Evolutionary conservation across 1,140 invertebrate species (phyloP).

Genomic region (Trichonephila clavata): DNA sequence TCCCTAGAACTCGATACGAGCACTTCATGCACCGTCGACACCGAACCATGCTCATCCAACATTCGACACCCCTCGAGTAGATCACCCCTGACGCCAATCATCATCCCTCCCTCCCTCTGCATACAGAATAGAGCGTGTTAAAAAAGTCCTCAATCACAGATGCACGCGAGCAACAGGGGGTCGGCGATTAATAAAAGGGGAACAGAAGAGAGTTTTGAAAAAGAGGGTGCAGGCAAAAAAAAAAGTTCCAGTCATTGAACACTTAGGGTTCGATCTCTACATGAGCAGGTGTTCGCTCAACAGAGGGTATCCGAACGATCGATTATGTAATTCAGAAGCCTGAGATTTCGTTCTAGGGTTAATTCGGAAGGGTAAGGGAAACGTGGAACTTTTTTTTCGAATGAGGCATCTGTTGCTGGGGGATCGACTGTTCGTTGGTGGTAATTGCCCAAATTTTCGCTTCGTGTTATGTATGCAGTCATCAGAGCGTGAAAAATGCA

Average conservation of each 20-base stretch:
- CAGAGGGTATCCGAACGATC: constrained; percentile 44
- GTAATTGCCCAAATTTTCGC: neutral
- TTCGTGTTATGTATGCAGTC: neutral
- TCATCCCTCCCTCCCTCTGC: neutral
- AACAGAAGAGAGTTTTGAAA: neutral
- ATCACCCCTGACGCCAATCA: neutral
- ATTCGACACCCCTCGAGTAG: neutral
- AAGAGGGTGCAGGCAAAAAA: neutral
- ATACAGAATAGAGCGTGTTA: neutral
- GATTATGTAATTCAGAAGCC: constrained; percentile 64
- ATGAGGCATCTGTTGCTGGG: neutral
- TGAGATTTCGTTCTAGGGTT: neutral
- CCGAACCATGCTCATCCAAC: neutral
- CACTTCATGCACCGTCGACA: neutral
- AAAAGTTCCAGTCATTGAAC: neutral
- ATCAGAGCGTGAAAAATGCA: neutral
- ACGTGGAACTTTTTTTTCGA: neutral
- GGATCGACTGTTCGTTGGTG: neutral
- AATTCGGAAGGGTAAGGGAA: neutral
- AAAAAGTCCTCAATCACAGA: constrained; percentile 8
- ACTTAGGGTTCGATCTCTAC: neutral
- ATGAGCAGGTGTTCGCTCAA: constrained; percentile 17
- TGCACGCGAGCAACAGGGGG: neutral
- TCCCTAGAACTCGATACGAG: neutral
- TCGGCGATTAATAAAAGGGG: neutral